Evolutionary conservation across 1,140 invertebrate species (phyloP), one percentile per base, ranked within the genome.

Genomic region (Drosophila repletoides): DNA sequence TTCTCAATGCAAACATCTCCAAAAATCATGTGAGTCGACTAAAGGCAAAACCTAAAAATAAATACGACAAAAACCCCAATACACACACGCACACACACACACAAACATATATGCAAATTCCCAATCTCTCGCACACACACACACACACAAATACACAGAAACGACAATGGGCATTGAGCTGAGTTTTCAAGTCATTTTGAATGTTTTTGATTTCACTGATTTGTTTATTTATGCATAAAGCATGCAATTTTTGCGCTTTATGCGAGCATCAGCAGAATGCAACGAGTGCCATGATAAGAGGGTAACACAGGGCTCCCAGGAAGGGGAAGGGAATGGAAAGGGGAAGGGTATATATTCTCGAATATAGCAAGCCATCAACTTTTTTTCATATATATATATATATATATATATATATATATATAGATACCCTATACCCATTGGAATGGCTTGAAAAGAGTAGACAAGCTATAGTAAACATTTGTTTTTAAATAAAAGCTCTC

Each of bases 161-260:
- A 67, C 19, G 26, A 67, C 64, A 72, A 46, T 84, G 77, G 73
- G 67, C 79, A 81, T 77, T 66, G 69, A 72, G 69, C 73, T 83
- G 77, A 73, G 79, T 74, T 83, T 77, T 79, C 51, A 79, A 83
- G 79, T 84, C 74, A 83, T 83, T 83, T 72, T 71, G 70, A 83
- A 84, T 83, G 79, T 84, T 83, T 84, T 86, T 86, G 80, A 86
- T 86, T 86, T 75, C 80, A 86, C 75, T 86, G 80, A 86, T 86
- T 86, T 86, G 80, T 86, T 86, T 86, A 86, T 86, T 86, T 86
- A 86, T 86, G 80, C 80, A 86, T 80, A 86, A 86, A 74, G 81
- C 80, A 86, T 80, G 81, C 80, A 73, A 80, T 80, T 86, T 77
- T 77, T 74, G 74, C 65, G 45, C 68, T 84, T 76, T 81, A 45